Base-by-base conservation (phyloP, 2,113 vertebrate species). In the Beaufortia kweichowensis region DNA sequence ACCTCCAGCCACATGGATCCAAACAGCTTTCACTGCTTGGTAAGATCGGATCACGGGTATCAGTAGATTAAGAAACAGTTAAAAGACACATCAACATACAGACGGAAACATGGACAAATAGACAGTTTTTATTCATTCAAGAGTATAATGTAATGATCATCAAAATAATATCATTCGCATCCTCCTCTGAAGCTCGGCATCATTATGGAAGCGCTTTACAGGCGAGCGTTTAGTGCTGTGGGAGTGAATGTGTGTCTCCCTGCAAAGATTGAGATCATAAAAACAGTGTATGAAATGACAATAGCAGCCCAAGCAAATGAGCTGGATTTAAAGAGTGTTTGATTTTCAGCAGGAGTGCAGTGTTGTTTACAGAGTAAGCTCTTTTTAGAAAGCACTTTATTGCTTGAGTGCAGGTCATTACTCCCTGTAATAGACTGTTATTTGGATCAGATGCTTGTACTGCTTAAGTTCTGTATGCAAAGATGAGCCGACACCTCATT, bases 1-100 rank as follows among this genome's bases (percentile, higher is more conserved):
- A 95, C 74, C 86, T 98, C 82, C 80, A 88, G 76, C 91, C 92
- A n/a, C 92, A 90, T 79, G 88, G 93, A 33, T 94, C 94, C 75
- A 98, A 96, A 76, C 97, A 97, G 39, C 93, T 98, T 3, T 88
- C 90, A 6, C 92, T 97, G 14, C 86, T 96, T 73, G 96, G 96
- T 98, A 91, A 93, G 93, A 79, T 35, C 3, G 93, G 92, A 79
- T 28, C 12, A 23, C 19, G 21, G 35, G 35, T 67, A 21, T 21
- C 48, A 35, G 41, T 9, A n/a, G 26, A 46, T 29, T 29, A 67
- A 48, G 26, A n/a, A 24, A 67, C 64, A 15, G 15, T 21, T n/a
- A n/a, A n/a, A n/a, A n/a, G n/a, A n/a, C n/a, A n/a, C n/a, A n/a
- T n/a, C n/a, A n/a, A n/a, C 8, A 26, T 4, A 50, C 19, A 50